Evolutionary conservation across 2,113 vertebrate species (phyloP).

Genomic region (Ranitomeya imitator): DNA sequence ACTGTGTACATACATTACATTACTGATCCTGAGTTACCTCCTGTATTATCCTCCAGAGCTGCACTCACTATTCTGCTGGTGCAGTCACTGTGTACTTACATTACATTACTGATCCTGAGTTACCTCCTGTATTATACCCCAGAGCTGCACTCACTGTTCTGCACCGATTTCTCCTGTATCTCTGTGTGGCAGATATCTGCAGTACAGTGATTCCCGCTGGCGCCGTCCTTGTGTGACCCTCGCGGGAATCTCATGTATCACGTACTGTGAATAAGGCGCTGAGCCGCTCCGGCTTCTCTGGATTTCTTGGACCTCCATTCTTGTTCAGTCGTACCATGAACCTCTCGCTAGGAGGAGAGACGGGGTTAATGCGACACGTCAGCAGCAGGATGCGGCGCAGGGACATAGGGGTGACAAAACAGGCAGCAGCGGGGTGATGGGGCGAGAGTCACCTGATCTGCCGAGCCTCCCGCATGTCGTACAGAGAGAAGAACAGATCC

Average conservation of each 20-base stretch:
- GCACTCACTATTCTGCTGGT: too few relatives aligned
- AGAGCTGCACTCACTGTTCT: too few relatives aligned
- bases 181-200: neutral
- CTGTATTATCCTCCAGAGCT: too few relatives aligned
- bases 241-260: conserved; percentile 45
- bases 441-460: conserved; percentile 85
- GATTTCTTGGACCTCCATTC: conserved; percentile 93
- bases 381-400: neutral
- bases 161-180: too few relatives aligned
- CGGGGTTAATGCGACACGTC: neutral
- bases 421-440: neutral
- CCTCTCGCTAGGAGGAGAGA: conserved; percentile 78
- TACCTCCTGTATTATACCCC: too few relatives aligned
- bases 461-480: conserved; percentile 91
- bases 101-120: too few relatives aligned
- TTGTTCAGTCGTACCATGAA: conserved; percentile 98
- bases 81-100: too few relatives aligned
- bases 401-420: neutral
- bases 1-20: too few relatives aligned
- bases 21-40: too few relatives aligned
- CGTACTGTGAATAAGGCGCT: conserved; percentile 93
- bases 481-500: conserved; percentile 92
- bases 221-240: neutral
- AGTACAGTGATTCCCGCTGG: neutral
- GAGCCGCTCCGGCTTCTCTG: conserved; percentile 93